These are phyloP conservation scores for Thamnaconus septentrionalis DNA, from an alignment of 2,113 vertebrate genomes.

Conservation along the genomic window DNA sequence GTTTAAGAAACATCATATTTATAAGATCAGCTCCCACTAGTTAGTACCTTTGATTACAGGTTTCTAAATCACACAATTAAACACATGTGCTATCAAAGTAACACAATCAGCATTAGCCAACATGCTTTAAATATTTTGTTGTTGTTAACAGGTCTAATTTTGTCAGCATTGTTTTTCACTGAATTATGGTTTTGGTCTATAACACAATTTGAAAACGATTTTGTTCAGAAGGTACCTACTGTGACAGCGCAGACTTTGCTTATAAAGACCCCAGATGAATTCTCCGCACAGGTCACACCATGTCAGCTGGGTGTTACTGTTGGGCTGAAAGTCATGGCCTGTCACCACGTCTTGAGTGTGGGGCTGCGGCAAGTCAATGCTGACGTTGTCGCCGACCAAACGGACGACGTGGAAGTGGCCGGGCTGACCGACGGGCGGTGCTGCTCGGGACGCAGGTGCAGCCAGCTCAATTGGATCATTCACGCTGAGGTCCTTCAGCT, in stretches of 20 bases:
- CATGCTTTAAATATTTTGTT: too few species aligned
- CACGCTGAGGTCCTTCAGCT: conserved; percentile 77
- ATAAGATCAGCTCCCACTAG: too few species aligned
- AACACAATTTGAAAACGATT: too few species aligned
- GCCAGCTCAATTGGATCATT: conserved; percentile 74
- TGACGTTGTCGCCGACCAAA: conserved; percentile 67
- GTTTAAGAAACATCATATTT: too few species aligned
- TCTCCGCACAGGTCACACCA: conserved; percentile 98
- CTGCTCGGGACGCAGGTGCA: conserved; percentile 31
- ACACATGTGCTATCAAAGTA: too few species aligned
- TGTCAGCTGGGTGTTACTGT: conserved; percentile 82
- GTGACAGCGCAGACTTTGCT: conserved; percentile 86
- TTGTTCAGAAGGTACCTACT: conserved; percentile 75
- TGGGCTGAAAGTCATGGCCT: conserved; percentile 87
- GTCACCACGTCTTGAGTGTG: conserved; percentile 61
- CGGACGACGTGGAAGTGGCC: conserved; percentile 56
- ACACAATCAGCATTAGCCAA: too few species aligned
- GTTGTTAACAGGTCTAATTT: too few species aligned
- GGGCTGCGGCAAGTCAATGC: conserved; percentile 53
- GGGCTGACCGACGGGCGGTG: conserved; percentile 39
- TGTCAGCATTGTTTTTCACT: too few species aligned
- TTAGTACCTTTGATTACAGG: too few species aligned
- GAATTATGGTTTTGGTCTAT: too few species aligned
- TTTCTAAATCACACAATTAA: too few species aligned
- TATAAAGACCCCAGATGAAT: conserved; percentile 94